Evolutionary conservation across 1,140 invertebrate species (phyloP), one percentile per base, ranked within the genome.

Genomic region (Drosophila novamexicana): DNA sequence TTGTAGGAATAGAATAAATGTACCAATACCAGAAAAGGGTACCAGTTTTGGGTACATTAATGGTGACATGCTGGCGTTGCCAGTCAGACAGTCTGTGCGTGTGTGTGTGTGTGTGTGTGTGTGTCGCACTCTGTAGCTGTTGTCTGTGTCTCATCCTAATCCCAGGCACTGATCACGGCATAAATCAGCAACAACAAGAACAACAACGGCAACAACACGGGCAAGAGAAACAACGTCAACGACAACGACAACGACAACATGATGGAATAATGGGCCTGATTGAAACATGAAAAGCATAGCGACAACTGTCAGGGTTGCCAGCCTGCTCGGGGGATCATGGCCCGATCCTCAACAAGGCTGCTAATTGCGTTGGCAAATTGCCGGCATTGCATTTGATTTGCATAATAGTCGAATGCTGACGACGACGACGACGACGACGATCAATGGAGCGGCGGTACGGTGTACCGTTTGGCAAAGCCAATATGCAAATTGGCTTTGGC

Each of bases 361-460:
- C 81, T 88, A 88, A 88, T 88, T 88, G 83, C 84, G 50, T 18
- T 69, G 64, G 83, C 83, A 88, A 88, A 88, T 88, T 88, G 83
- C 68, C 53, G 72, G 62, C 56, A 32, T 18, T 62, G 66, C 82
- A 88, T 88, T 84, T 88, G 72, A 88, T 88, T 88, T 83, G 83
- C 83, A 88, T 88, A 88, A 71, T 75, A 42, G 37, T 5, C 22
- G 40, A 44, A 16, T 16, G 34, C 32, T 10, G 10, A 29, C 56
- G 37, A 1, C 40, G 44, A 40, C 29, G 10, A 29, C 56, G 37
- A 1, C 40, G 44, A 68, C 54, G 29, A 22, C 12, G 49, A 40
- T 37, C 34, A 42, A 44, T 34, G 57, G 57, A 59, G 10, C 10
- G 34, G 10, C 14, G 29, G 2, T 39, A 9, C 37, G 37, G 37